These are phyloP conservation scores for Poeciliopsis presidionis DNA, from an alignment of 2,797 vertebrate species.

Conservation along the genomic window DNA sequence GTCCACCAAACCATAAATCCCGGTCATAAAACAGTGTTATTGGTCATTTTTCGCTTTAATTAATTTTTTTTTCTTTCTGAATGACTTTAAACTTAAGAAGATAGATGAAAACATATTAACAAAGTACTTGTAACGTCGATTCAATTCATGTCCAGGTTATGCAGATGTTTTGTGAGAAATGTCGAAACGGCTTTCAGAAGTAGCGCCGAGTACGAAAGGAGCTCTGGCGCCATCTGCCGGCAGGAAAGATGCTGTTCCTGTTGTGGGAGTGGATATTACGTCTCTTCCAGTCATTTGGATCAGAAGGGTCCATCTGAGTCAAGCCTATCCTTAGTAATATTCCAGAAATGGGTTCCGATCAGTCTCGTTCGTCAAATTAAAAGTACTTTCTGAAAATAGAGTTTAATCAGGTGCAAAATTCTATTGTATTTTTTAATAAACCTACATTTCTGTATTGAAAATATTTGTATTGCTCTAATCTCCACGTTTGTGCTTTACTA, in stretches of 20 bases:
- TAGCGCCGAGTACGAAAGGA: conserved; percentile 7
- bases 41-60: background rate
- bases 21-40: background rate
- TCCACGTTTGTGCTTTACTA: background rate
- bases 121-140: background rate
- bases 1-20: background rate
- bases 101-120: background rate
- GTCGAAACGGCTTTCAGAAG: background rate
- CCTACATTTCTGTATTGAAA: background rate
- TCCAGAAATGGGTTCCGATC: background rate
- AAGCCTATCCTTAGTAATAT: background rate
- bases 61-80: background rate
- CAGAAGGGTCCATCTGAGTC: background rate
- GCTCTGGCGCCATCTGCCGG: conserved; percentile 65
- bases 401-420: background rate
- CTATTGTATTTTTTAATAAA: background rate
- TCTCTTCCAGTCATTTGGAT: background rate
- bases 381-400: background rate
- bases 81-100: background rate
- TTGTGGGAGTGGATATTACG: background rate
- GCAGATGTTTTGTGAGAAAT: background rate
- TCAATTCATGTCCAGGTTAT: background rate
- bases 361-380: background rate
- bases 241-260: background rate
- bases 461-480: background rate